Evolutionary conservation across 1,140 invertebrate species (phyloP), one percentile per base, ranked within the genome.

Genomic region (Lerema accius): DNA sequence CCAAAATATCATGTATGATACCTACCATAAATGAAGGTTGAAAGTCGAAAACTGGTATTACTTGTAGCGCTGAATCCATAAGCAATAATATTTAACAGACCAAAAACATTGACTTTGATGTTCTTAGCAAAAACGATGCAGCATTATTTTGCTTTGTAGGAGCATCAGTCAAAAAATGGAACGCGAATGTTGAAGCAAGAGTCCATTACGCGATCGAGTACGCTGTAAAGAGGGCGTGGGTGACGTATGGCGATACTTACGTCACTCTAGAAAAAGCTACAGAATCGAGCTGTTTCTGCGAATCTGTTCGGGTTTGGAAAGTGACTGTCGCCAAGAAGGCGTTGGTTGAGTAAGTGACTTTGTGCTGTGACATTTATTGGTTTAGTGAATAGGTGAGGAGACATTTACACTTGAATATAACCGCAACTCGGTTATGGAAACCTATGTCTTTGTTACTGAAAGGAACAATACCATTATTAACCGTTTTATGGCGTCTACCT

Each of bases 271-370:
- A 80, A 43, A 71, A 76, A 35, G 63, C 63, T 1, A 16, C 56
- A 7, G 77, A 84, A 10, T 65, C 46, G 1, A 82, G 76, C 28
- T 73, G 71, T 0, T 84, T 76, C 61, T 83, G 82, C 40, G 82
- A 86, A 45, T 65, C 64, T 11, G 68, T 84, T 13, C 65, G 65
- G n/a, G 46, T 83, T 2, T 73, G 68, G 66, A 77, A 62, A 50
- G 76, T 83, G 10, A 76, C 63, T 48, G 63, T 80, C 4, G 50
- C 51, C 0, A 78, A 77, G 42, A 86, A 82, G 23, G 40, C 66
- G 0, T 26, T 68, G 4, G 71, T 84, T 1, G 77, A 78, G 84
- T 84, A 19, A 82, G 80, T 79, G 28, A 56, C 23, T 16, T 15
- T 32, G 15, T 26, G 19, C 40, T 43, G 13, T 26, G 37, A 63